Conservation (phyloP, 2,113 vertebrate species). For the Apaloderma vittatum region DNA sequence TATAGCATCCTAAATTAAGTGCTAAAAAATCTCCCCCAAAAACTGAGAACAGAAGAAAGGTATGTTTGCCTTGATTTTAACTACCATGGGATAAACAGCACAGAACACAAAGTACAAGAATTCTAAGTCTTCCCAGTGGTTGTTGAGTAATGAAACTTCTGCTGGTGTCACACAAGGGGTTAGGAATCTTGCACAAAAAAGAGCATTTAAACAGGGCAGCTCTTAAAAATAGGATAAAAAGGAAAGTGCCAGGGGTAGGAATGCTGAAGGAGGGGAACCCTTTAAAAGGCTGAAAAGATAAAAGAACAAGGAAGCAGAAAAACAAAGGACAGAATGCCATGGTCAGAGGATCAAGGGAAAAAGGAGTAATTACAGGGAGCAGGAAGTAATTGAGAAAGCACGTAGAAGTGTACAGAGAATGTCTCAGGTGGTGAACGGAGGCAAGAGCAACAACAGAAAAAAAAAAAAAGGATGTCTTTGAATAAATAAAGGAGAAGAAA, state of each 20-base stretch:
- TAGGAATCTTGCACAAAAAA: neutral
- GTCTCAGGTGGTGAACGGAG: neutral
- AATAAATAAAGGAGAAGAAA: neutral
- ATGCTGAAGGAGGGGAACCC: neutral
- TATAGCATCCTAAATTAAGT: neutral
- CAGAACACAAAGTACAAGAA: neutral
- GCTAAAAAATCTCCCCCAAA: neutral
- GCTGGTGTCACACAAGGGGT: neutral
- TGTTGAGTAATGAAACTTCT: constrained; percentile 8
- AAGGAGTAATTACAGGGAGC: neutral
- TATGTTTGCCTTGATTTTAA: neutral
- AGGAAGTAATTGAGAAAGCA: neutral
- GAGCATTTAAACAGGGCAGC: neutral
- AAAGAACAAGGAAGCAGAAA: neutral
- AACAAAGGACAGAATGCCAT: neutral
- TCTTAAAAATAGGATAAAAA: neutral
- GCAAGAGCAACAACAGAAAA: neutral
- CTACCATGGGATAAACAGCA: neutral
- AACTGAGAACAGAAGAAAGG: neutral
- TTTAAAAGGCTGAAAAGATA: neutral
- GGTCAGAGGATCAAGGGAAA: neutral
- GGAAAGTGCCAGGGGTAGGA: neutral
- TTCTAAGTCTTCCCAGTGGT: neutral
- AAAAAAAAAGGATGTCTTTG: neutral
- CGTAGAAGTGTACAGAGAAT: neutral